A percentile compares a stretch with the other conserved stretches of the same genome.
Evolutionary conservation across 2,797 vertebrate species (phyloP).

Genomic region (Manis javanica): DNA sequence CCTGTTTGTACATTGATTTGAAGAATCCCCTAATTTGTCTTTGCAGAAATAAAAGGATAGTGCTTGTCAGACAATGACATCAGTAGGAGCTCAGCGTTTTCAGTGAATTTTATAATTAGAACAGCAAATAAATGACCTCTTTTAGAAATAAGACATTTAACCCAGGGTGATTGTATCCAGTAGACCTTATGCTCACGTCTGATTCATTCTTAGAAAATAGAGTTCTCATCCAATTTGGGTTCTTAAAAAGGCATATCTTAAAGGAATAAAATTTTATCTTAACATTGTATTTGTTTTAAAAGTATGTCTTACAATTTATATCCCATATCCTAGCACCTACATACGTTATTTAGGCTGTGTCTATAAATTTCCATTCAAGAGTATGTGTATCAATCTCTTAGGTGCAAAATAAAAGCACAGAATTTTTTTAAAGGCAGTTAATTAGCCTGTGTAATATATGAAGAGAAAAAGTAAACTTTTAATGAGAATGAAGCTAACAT

Average conservation of each 20-base stretch:
- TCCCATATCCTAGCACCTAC: not conserved
- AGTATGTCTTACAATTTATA: slow-evolving; percentile 37
- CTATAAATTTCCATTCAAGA: slow-evolving; percentile 11
- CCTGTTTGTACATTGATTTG: not conserved
- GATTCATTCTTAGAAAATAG: slow-evolving; percentile 47
- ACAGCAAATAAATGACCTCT: slow-evolving; percentile 33
- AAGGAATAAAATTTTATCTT: slow-evolving; percentile 30
- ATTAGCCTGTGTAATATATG: not conserved
- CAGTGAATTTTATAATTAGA: slow-evolving; percentile 37
- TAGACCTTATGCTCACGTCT: not conserved
- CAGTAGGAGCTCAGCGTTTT: not conserved
- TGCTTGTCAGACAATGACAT: not conserved
- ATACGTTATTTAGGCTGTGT: not conserved
- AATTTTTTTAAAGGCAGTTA: not conserved
- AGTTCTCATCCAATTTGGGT: slow-evolving; percentile 11
- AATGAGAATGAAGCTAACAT: not conserved
- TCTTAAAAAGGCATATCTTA: slow-evolving; percentile 6
- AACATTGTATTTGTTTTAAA: slow-evolving; percentile 47
- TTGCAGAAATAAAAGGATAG: slow-evolving; percentile 8
- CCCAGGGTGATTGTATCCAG: slow-evolving; percentile 15
- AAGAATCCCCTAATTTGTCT: not conserved
- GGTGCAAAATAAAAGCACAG: not conserved
- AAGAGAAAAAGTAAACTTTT: not conserved
- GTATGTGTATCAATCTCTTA: not conserved
- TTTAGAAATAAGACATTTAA: slow-evolving; percentile 52